Evolutionary conservation across 2,888 invertebrate species (phyloP), one percentile per base, ranked within the genome.

Genomic region (Drosophila emarginata): DNA sequence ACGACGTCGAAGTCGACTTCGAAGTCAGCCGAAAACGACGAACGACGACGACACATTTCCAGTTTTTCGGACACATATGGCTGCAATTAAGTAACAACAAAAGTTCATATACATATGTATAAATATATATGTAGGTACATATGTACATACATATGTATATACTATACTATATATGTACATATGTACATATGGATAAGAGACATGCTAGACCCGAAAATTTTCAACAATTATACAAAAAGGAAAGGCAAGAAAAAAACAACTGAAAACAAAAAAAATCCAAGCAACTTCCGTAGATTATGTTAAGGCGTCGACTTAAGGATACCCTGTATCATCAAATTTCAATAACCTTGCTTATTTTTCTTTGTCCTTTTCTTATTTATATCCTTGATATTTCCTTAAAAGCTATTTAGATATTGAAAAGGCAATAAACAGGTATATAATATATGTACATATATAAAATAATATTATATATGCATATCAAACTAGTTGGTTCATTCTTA

Each of bases 21-120:
- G 32, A 2, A 54, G 37, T 23, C 39, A 32, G 9, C 21, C 21
- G 52, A 39, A 39, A 14, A 56, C 67, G 50, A 66, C 45, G 45
- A 45, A 9, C 28, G 53, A 58, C 73, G 64, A 74, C 80, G 70
- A 86, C 77, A 83, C 74, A 83, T 78, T 83, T 82, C 84, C 86
- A 81, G 81, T 78, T 83, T 75, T 75, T 56, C 66, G 69, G 74
- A 77, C 83, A 87, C 85, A 83, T 87, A 77, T 87, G 85, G 87
- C 87, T 87, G 87, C 82, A 87, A 85, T 84, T 87, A 87, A 85
- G 80, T 82, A 77, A 74, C 64, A 74, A 68, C 52, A 58, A 72
- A 62, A 53, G 56, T 60, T 52, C 36, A 26, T 40, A 56, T 53
- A 58, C 21, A 51, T 36, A 51, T 23, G 12, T 14, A 53, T 12